A percentile compares a stretch with the other conserved stretches of the same genome.
Evolutionary conservation across 1,140 invertebrate species (phyloP).

Genomic region (Hycleus cichorii): DNA sequence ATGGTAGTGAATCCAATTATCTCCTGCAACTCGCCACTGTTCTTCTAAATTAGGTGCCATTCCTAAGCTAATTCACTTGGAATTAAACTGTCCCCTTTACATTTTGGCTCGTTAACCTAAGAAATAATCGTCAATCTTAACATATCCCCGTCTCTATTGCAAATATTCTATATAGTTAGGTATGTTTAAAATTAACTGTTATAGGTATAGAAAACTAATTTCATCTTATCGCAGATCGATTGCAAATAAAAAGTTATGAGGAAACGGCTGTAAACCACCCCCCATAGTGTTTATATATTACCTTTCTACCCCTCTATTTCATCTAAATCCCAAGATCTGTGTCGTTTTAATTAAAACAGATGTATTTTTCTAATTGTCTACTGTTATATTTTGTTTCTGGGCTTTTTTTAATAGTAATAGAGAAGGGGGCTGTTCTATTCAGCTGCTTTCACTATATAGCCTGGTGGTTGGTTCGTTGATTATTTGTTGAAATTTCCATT

Average conservation of each 20-base stretch:
- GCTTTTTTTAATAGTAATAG: slow-evolving; percentile 7
- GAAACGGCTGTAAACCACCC: no score
- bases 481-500: slow-evolving; percentile 14
- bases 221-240: no score
- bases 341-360: slow-evolving; percentile 28
- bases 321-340: slow-evolving; percentile 12
- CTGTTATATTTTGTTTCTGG: slow-evolving; percentile 8
- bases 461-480: neutral
- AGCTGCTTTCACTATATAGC: neutral
- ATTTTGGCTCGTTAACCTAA: neutral
- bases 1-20: slow-evolving; percentile 18
- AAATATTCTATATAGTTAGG: no score
- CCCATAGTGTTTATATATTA: no score
- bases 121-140: neutral
- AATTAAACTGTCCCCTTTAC: slow-evolving; percentile 17
- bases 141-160: no score
- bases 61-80: slow-evolving; percentile 17
- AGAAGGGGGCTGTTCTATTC: neutral
- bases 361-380: slow-evolving; percentile 28
- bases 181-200: no score
- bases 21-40: slow-evolving; percentile 19
- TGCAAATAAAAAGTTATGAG: no score
- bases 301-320: no score
- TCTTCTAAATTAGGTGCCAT: slow-evolving; percentile 20
- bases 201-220: no score